phyloP scores from a whole-genome alignment of 2,113 vertebrate genomes.

The Lates calcarifer region DNA sequence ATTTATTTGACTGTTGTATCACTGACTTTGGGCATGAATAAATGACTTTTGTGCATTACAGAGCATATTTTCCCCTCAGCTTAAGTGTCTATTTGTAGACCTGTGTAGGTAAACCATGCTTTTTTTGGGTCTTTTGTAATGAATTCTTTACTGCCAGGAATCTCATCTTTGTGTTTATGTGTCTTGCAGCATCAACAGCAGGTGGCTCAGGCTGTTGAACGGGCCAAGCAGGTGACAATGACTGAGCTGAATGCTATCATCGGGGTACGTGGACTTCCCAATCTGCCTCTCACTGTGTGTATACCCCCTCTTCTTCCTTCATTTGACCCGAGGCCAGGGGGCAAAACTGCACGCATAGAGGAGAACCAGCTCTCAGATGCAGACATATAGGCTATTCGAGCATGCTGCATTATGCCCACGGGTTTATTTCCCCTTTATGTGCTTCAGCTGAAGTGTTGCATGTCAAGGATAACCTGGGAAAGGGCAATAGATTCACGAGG shows the following conservation, averaged over 20 bases:
- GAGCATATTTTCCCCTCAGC: background rate
- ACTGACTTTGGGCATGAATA: background rate
- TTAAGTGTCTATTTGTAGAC: background rate
- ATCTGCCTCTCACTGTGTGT: slow-evolving; percentile 99
- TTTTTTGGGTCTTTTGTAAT: background rate
- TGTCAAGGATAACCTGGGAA: slow-evolving; percentile 46
- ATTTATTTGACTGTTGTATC: background rate
- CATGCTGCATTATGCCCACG: slow-evolving; percentile 60
- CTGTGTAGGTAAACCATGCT: background rate
- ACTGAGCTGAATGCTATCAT: slow-evolving; percentile 99
- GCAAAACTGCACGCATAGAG: slow-evolving; percentile 79
- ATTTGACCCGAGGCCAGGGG: slow-evolving; percentile 85
- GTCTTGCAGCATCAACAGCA: slow-evolving; percentile 95
- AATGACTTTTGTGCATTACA: background rate
- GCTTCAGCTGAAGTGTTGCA: slow-evolving; percentile 36
- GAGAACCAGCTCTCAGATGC: slow-evolving; percentile 20
- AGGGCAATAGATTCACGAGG: slow-evolving; percentile 40
- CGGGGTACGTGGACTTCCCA: slow-evolving; percentile 99
- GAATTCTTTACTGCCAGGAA: background rate
- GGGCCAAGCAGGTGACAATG: slow-evolving; percentile 99
- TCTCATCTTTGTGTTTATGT: slow-evolving; percentile 58
- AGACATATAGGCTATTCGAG: slow-evolving; percentile 15
- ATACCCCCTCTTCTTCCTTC: slow-evolving; percentile 95
- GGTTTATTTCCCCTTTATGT: slow-evolving; percentile 37
- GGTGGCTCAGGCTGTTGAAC: slow-evolving; percentile 97